Evolutionary conservation across 2,113 vertebrate genomes (phyloP).

Genomic region (Puma concolor): DNA sequence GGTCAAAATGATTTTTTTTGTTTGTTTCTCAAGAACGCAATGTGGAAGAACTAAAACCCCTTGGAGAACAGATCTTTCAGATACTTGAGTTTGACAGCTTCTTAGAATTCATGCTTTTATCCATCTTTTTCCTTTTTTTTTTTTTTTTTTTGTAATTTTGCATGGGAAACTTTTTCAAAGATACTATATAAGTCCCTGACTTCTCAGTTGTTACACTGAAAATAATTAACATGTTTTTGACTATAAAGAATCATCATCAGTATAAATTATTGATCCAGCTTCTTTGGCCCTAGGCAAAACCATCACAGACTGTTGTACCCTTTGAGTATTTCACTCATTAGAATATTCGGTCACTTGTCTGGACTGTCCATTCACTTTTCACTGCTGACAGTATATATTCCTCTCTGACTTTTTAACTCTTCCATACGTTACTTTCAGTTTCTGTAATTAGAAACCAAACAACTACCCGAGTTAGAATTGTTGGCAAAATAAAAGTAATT

Average conservation of each 20-base stretch:
- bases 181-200: not conserved
- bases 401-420: not conserved
- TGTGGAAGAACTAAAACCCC: not conserved
- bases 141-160: not conserved
- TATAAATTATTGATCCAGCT: not conserved
- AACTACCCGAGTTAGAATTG: not conserved
- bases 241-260: not conserved
- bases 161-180: not conserved
- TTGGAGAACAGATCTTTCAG: not conserved
- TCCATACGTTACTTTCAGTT: not conserved
- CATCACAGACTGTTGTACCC: too few relatives aligned
- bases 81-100: not conserved
- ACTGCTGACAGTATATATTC: not conserved
- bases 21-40: not conserved
- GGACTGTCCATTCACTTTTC: not conserved
- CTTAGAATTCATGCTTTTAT: not conserved
- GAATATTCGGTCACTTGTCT: not conserved
- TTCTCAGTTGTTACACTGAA: not conserved
- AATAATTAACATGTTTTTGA: slow-evolving; percentile 8
- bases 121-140: not conserved
- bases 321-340: not conserved
- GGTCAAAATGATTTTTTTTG: slow-evolving; percentile 33
- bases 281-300: not conserved
- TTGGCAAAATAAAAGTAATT: not conserved
- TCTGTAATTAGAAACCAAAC: not conserved